A percentile compares a stretch with the other conserved stretches of the same genome.
These are phyloP conservation scores for Ptilonorhynchus violaceus DNA, from an alignment of 2,113 vertebrate species.

Conservation along the genomic window DNA sequence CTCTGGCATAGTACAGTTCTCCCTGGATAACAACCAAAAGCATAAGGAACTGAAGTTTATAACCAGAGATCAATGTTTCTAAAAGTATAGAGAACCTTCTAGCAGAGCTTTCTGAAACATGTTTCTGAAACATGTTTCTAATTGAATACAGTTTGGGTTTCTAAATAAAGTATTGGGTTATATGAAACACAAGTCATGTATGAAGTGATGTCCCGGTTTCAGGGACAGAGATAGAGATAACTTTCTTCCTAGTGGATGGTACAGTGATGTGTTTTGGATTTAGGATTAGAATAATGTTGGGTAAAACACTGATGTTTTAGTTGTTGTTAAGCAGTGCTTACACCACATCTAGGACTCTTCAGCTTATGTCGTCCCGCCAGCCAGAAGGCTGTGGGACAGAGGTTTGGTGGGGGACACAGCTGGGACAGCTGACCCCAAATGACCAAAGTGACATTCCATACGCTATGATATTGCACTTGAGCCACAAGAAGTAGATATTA, in stretches of 20 bases:
- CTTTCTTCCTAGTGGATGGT: background rate
- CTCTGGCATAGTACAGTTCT: background rate
- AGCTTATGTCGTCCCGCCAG: no score
- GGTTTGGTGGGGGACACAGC: background rate
- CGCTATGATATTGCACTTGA: no score
- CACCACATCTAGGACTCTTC: background rate
- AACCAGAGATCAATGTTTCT: background rate
- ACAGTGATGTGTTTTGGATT: background rate
- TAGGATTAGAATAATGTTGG: background rate
- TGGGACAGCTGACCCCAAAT: background rate
- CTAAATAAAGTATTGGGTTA: background rate
- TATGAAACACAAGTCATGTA: background rate
- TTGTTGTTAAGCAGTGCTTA: background rate
- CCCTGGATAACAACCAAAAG: background rate
- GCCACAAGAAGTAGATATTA: no score
- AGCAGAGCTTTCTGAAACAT: background rate
- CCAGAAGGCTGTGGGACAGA: background rate
- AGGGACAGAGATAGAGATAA: background rate
- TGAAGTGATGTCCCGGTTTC: background rate
- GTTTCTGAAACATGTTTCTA: background rate
- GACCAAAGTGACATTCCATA: background rate
- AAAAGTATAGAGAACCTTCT: background rate
- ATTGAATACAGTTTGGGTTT: background rate
- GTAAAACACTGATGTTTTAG: background rate
- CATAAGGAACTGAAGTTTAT: background rate